phyloP scores from a whole-genome alignment of 2,797 vertebrate species.

The Myotis pilosus region DNA sequence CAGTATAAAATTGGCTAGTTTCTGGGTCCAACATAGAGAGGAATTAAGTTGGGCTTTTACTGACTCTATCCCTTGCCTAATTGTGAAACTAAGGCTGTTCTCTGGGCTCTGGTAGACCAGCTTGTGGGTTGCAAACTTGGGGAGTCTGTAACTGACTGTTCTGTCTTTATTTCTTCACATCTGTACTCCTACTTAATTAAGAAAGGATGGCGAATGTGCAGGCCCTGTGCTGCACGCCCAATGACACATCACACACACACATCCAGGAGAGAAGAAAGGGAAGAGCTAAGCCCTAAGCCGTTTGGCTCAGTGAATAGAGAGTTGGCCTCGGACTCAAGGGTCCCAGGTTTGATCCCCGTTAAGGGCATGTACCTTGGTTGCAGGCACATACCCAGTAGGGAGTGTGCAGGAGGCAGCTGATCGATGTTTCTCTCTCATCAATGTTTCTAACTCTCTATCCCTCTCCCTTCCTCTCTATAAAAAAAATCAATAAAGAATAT shows the following conservation, averaged over 20 bases:
- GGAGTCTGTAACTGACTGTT: background rate
- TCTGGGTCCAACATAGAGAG: slow-evolving; percentile 47
- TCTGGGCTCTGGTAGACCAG: background rate
- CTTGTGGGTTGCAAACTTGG: background rate
- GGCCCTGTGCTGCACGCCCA: background rate
- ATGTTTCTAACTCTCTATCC: too few species aligned
- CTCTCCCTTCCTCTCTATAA: too few species aligned
- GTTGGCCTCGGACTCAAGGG: too few species aligned
- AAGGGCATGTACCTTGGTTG: too few species aligned
- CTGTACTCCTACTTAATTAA: background rate
- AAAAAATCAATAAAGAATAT: too few species aligned
- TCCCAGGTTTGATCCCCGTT: too few species aligned
- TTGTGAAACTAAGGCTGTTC: slow-evolving; percentile 48
- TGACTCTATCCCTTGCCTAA: background rate
- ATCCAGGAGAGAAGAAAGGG: background rate
- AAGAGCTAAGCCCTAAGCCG: background rate
- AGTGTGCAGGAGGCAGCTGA: too few species aligned
- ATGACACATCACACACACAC: too few species aligned
- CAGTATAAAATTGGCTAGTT: slow-evolving; percentile 26
- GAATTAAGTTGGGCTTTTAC: slow-evolving; percentile 36
- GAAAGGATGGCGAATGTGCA: background rate
- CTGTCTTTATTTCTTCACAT: background rate
- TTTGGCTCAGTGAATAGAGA: too few species aligned
- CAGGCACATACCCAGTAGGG: too few species aligned
- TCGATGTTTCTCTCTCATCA: too few species aligned